Evolutionary conservation across 2,888 invertebrate species (phyloP), one percentile per base, ranked within the genome.

Genomic region (Dynastes maya): DNA sequence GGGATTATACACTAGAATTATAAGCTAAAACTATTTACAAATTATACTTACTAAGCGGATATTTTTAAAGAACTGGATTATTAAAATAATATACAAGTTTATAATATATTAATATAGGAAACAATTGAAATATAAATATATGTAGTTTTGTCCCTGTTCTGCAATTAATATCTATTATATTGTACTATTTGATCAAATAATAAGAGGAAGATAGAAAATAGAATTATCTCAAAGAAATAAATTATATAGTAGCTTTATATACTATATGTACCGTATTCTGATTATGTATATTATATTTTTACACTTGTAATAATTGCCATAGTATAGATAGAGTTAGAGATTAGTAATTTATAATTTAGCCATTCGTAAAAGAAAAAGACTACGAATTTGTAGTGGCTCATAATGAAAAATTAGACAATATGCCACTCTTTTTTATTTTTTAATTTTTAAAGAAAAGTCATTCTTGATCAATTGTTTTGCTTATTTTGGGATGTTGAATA

Each of bases 231-330:
- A 61, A 58, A 40, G 22, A 40, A 74, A 13, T 61, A 58, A 61
- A 61, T 74, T 74, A 74, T 74, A 74, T 45, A 13, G 5, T 74
- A 74, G 49, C 72, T 74, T 74, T 74, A 74, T 61, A 74, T 29
- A 51, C 32, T 55, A 55, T 68, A 67, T 37, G 53, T 51, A 53
- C 40, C 53, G 77, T 71, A 58, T 49, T 68, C 6, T 32, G 11
- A 64, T 78, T 65, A 58, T 72, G 63, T 77, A 76, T 53, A 71
- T 63, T 72, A 74, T 77, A 74, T 77, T 79, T 74, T 77, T 77
- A 79, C 71, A 79, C 65, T 71, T 78, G 78, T 78, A 78, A 74
- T 74, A 61, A 79, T 79, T 79, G 79, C 79, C 79, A 79, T 79
- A 79, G 79, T 53, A 74, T 79, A 79, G 45, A 53, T 77, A 77